phyloP scores from a whole-genome alignment of 2,797 vertebrate genomes.

The Poecilia picta region DNA sequence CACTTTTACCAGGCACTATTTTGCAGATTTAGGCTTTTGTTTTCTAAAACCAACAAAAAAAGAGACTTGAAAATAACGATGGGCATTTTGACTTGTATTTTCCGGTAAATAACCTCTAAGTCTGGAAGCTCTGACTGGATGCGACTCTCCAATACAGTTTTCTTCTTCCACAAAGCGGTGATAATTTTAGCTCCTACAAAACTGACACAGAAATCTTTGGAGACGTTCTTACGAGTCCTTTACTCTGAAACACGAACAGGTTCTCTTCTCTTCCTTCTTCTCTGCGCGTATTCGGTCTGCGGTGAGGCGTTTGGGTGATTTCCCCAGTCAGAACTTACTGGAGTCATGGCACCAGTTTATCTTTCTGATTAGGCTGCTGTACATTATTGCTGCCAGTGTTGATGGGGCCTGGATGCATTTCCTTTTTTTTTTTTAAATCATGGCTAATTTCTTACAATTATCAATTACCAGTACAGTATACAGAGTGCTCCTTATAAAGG shows the following conservation, averaged over 20 bases:
- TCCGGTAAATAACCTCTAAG: not conserved
- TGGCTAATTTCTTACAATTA: conserved; percentile 58
- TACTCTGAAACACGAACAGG: conserved; percentile 11
- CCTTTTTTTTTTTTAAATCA: conserved; percentile 25
- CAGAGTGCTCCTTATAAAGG: conserved; percentile 49
- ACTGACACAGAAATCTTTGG: conserved; percentile 14
- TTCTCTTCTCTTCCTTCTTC: conserved; percentile 32
- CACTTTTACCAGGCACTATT: not conserved
- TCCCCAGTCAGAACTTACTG: conserved; percentile 22
- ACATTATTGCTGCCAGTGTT: conserved; percentile 79
- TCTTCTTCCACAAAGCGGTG: not conserved
- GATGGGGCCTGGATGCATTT: conserved; percentile 42
- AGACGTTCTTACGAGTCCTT: conserved; percentile 19
- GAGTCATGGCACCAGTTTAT: conserved; percentile 35
- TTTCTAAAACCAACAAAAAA: conserved; percentile 5
- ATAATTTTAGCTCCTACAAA: conserved; percentile 15
- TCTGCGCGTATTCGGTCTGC: conserved; percentile 29
- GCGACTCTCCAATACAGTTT: not conserved
- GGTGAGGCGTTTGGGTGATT: conserved; percentile 29
- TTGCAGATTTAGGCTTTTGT: conserved; percentile 2
- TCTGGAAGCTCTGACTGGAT: not conserved
- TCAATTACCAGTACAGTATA: conserved; percentile 50
- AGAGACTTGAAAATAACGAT: not conserved
- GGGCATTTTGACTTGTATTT: not conserved
- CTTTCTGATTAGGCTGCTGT: conserved; percentile 59